phyloP scores from a whole-genome alignment of 2,113 vertebrate species.

The Crotophaga sulcirostris region DNA sequence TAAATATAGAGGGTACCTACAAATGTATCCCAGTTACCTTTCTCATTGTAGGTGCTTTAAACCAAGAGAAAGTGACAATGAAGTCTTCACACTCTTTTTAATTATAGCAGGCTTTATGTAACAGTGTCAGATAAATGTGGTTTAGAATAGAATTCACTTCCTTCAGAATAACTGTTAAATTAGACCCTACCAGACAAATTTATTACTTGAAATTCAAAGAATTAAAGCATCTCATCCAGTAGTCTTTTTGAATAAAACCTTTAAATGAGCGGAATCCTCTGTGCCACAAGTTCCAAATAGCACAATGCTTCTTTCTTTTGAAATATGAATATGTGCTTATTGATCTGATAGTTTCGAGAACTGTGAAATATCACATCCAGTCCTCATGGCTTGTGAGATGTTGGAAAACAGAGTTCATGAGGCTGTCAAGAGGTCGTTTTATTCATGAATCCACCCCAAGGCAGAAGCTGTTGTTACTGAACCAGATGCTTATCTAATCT shows the following conservation, averaged over 20 bases:
- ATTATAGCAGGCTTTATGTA: conserved; percentile 65
- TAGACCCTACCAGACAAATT: conserved; percentile 15
- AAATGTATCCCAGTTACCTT: conserved; percentile 40
- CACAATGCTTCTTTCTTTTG: background rate
- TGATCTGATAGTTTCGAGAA: background rate
- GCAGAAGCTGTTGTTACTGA: background rate
- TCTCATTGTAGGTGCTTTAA: background rate
- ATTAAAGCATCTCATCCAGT: background rate
- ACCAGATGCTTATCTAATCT: background rate
- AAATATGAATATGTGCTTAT: background rate
- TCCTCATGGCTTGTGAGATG: background rate
- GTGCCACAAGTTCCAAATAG: background rate
- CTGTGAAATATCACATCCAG: background rate
- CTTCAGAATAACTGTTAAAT: conserved; percentile 48
- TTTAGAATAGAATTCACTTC: conserved; percentile 38
- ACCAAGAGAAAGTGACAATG: background rate
- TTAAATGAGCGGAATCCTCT: background rate
- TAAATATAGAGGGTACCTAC: conserved; percentile 56
- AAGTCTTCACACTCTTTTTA: conserved; percentile 40
- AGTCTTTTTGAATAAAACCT: background rate
- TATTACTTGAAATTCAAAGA: conserved; percentile 1
- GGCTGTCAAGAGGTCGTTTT: background rate
- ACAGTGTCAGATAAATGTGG: conserved; percentile 40
- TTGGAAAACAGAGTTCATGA: background rate
- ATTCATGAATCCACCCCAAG: background rate